These are phyloP conservation scores for Decapterus maruadsi DNA, from an alignment of 2,797 vertebrate genomes.

Conservation along the genomic window DNA sequence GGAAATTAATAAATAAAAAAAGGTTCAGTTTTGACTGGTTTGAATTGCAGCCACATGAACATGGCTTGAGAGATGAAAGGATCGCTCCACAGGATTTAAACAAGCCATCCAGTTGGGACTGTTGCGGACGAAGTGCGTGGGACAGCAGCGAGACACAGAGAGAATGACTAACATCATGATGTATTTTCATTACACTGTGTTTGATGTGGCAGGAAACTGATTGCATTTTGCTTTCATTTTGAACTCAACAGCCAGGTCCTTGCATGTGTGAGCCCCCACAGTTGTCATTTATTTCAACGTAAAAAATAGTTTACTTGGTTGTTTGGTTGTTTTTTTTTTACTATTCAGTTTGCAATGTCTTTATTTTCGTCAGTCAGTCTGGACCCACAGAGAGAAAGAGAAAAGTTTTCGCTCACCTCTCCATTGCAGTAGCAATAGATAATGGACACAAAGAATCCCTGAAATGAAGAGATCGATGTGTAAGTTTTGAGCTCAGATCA, in stretches of 20 bases:
- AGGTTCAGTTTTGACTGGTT: background rate
- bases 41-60: background rate
- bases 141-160: background rate
- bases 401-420: conserved; percentile 85
- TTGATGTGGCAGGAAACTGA: background rate
- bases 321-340: background rate
- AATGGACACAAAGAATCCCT: conserved; percentile 95
- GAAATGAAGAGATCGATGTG: conserved; percentile 48
- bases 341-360: background rate
- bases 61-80: background rate
- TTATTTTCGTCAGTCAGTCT: background rate
- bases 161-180: background rate
- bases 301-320: background rate
- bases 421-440: conserved; percentile 95
- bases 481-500: conserved; percentile 2
- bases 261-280: background rate
- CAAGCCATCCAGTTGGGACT: background rate
- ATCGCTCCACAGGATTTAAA: background rate
- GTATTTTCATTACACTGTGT: background rate
- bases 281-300: background rate
- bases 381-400: background rate
- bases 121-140: background rate
- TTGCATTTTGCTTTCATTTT: no score
- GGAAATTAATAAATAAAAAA: background rate
- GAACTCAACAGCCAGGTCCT: background rate